Percentiles rank a stretch among this genome's conserved stretches.
Evolutionary conservation across 2,888 invertebrate species (phyloP).

Genomic region (Suillia variegata): DNA sequence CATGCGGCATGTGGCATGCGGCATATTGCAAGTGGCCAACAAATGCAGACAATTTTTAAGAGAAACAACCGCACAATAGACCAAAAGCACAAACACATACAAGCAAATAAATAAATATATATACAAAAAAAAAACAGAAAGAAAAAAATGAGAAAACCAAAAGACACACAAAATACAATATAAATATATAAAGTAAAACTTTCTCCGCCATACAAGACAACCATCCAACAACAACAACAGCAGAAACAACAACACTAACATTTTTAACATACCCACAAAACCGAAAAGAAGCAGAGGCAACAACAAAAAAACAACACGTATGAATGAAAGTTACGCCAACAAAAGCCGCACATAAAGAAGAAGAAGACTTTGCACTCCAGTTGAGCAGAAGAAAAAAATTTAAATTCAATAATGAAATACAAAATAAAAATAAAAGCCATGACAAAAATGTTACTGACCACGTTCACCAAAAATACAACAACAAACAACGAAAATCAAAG

Average conservation of each 20-base stretch:
- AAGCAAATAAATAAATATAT: conserved; percentile 10
- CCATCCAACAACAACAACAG: conserved; percentile 21
- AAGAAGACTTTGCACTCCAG: conserved; percentile 15
- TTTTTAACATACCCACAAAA: conserved; percentile 7
- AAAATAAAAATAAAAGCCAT: conserved; percentile 21
- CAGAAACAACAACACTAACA: conserved; percentile 20
- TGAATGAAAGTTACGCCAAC: conserved; percentile 52
- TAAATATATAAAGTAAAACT: conserved; percentile 38
- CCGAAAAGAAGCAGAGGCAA: conserved; percentile 1
- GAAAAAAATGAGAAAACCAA: too few species aligned
- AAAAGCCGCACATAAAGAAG: conserved; percentile 23
- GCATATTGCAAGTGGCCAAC: too few species aligned
- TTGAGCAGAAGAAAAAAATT: too few species aligned
- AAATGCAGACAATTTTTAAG: too few species aligned
- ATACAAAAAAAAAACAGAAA: conserved; percentile 11
- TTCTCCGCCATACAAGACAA: conserved; percentile 41
- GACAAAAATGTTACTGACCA: conserved; percentile 19
- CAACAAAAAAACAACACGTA: conserved; percentile 24
- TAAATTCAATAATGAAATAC: conserved; percentile 25
- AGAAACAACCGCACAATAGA: conserved; percentile 30
- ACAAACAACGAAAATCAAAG: conserved; percentile 18
- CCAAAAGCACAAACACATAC: conserved; percentile 24
- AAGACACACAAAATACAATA: conserved; percentile 3
- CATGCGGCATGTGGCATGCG: too few species aligned
- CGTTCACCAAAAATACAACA: conserved; percentile 11